A percentile compares a stretch with the other conserved stretches of the same genome.
Evolutionary conservation across 1,140 invertebrate genomes (phyloP).

Genomic region (Apis cerana): DNA sequence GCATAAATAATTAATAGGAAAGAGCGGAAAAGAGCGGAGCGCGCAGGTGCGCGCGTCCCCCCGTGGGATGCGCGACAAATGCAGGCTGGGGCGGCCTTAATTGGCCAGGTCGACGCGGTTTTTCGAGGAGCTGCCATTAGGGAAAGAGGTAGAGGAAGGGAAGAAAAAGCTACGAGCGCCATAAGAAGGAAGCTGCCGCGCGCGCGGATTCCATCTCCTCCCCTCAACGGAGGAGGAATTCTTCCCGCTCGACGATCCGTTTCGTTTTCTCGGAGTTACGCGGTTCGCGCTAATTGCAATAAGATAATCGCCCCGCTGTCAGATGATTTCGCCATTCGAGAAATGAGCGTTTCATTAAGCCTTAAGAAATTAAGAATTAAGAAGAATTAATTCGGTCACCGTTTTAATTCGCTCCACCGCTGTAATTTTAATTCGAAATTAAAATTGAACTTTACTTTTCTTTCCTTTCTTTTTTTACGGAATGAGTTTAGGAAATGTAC

Average conservation of each 20-base stretch:
- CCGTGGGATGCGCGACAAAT: slow-evolving; percentile 59
- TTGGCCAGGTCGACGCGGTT: slow-evolving; percentile 64
- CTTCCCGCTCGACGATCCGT: slow-evolving; percentile 34
- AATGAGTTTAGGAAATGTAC: too few relatives aligned
- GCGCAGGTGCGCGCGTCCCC: slow-evolving; percentile 35
- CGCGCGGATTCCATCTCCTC: slow-evolving; percentile 42
- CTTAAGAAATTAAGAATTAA: too few relatives aligned
- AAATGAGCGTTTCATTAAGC: slow-evolving; percentile 38
- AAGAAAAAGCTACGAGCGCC: slow-evolving; percentile 8
- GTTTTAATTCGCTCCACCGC: too few relatives aligned
- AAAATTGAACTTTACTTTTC: too few relatives aligned
- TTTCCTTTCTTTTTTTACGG: too few relatives aligned
- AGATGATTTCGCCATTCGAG: slow-evolving; percentile 5
- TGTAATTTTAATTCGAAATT: too few relatives aligned
- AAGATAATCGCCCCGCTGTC: slow-evolving; percentile 44
- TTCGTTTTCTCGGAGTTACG: slow-evolving; percentile 38
- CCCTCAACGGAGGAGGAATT: slow-evolving; percentile 4
- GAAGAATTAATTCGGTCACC: too few relatives aligned
- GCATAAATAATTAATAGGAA: slow-evolving; percentile 68
- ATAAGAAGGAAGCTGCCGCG: slow-evolving; percentile 57
- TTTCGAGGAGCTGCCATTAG: slow-evolving; percentile 51
- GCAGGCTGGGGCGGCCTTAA: slow-evolving; percentile 67
- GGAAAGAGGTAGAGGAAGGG: neutral
- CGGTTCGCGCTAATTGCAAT: slow-evolving; percentile 50
- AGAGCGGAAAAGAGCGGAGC: slow-evolving; percentile 29